These are phyloP conservation scores for Clepsis dumicolana DNA, from an alignment of 2,888 invertebrate species.

Conservation along the genomic window DNA sequence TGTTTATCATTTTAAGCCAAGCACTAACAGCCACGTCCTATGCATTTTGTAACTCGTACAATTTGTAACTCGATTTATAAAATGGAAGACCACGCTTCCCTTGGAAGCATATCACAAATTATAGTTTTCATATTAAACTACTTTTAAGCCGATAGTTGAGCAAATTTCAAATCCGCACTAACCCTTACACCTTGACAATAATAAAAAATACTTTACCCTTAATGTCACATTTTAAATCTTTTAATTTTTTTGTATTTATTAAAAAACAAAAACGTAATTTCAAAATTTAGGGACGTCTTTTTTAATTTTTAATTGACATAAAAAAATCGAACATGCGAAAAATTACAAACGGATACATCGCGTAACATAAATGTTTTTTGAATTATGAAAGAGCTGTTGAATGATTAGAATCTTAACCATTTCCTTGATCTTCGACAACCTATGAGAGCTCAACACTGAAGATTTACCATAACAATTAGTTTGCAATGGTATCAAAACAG, in stretches of 20 bases:
- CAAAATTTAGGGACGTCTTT: too few relatives aligned
- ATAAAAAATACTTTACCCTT: background rate
- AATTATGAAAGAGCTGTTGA: too few relatives aligned
- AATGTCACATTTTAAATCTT: too few relatives aligned
- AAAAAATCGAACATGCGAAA: too few relatives aligned
- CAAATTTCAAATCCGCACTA: slow-evolving; percentile 36
- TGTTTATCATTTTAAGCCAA: slow-evolving; percentile 21
- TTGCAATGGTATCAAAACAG: background rate
- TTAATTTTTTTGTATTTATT: too few relatives aligned
- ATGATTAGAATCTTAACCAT: background rate
- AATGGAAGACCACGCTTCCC: slow-evolving; percentile 27
- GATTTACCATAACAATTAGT: background rate
- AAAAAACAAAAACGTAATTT: too few relatives aligned
- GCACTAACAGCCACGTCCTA: slow-evolving; percentile 28
- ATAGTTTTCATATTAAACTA: slow-evolving; percentile 10
- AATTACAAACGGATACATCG: too few relatives aligned
- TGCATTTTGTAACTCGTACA: background rate
- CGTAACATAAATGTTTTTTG: too few relatives aligned
- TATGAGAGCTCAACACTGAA: background rate
- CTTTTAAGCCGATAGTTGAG: slow-evolving; percentile 33
- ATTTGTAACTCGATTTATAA: slow-evolving; percentile 7
- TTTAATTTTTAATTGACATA: too few relatives aligned
- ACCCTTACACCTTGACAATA: slow-evolving; percentile 13
- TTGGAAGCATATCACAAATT: slow-evolving; percentile 6
- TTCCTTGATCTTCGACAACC: background rate